These are phyloP conservation scores for Agonopterix subpropinquella DNA, from an alignment of 2,888 invertebrate genomes.

Conservation along the genomic window DNA sequence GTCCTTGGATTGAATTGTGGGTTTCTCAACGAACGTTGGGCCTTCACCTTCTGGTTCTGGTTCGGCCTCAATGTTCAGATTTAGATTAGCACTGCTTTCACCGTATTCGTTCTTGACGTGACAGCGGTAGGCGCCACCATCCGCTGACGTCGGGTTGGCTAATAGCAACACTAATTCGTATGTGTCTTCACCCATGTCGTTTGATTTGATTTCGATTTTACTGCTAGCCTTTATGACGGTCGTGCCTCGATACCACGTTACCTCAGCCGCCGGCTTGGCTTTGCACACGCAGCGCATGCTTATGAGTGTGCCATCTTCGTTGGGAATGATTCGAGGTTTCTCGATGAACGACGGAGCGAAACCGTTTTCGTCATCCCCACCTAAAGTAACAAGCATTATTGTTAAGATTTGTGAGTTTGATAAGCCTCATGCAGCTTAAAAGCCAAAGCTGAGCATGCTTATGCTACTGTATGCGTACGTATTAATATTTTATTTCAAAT, in stretches of 20 bases:
- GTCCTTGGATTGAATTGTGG: slow-evolving; percentile 86
- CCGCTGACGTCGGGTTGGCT: slow-evolving; percentile 69
- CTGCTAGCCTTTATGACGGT: slow-evolving; percentile 89
- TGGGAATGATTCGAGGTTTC: slow-evolving; percentile 99
- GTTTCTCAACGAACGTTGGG: slow-evolving; percentile 95
- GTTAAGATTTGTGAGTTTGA: not conserved
- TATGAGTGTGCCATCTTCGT: slow-evolving; percentile 96
- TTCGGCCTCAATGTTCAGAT: slow-evolving; percentile 97
- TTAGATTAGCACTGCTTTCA: slow-evolving; percentile 97
- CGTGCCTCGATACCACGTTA: slow-evolving; percentile 96
- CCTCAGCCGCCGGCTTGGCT: slow-evolving; percentile 95
- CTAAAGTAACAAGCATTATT: slow-evolving; percentile 61
- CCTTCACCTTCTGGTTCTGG: slow-evolving; percentile 95
- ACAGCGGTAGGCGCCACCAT: slow-evolving; percentile 83
- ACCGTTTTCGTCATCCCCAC: slow-evolving; percentile 93
- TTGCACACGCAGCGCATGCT: slow-evolving; percentile 98
- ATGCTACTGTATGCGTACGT: slow-evolving; percentile 73
- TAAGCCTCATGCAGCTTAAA: slow-evolving; percentile 53
- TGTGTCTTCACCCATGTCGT: slow-evolving; percentile 86
- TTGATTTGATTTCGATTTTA: slow-evolving; percentile 88
- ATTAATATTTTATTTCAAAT: slow-evolving; percentile 19
- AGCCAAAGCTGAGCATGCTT: slow-evolving; percentile 64
- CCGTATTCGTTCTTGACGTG: slow-evolving; percentile 97
- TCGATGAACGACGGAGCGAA: slow-evolving; percentile 98
- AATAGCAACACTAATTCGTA: slow-evolving; percentile 87